phyloP scores from a whole-genome alignment of 1,140 invertebrate genomes.

The Venturia canescens region DNA sequence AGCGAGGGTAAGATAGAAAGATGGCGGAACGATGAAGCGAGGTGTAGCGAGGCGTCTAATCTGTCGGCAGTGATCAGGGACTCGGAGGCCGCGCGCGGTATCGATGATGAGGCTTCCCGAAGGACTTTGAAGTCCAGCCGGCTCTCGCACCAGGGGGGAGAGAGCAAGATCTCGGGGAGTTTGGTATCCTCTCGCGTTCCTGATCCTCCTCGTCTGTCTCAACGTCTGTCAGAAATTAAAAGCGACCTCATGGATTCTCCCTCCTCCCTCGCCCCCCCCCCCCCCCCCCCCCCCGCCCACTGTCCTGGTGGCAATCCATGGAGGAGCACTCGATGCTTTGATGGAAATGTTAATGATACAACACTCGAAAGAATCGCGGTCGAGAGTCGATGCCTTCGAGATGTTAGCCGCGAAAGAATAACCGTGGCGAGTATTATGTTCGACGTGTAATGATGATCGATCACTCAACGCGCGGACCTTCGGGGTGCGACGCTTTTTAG shows the following conservation, averaged over 20 bases:
- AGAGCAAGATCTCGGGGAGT: slow-evolving; percentile 30
- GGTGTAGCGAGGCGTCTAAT: slow-evolving; percentile 68
- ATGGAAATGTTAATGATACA: slow-evolving; percentile 48
- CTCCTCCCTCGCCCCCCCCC: neutral
- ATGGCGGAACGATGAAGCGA: slow-evolving; percentile 34
- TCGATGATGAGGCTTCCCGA: slow-evolving; percentile 75
- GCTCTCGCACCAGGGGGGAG: slow-evolving; percentile 66
- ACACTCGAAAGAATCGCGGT: neutral
- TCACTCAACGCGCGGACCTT: neutral
- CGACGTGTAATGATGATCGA: neutral
- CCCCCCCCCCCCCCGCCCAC: too few species aligned
- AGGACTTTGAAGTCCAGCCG: slow-evolving; percentile 74
- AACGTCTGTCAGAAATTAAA: slow-evolving; percentile 68
- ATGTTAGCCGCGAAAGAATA: neutral
- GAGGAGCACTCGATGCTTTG: neutral
- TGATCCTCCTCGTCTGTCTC: slow-evolving; percentile 62
- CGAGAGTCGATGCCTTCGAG: neutral
- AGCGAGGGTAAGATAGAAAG: slow-evolving; percentile 54
- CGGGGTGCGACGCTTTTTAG: too few species aligned
- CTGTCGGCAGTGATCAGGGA: slow-evolving; percentile 75
- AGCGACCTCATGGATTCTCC: slow-evolving; percentile 46
- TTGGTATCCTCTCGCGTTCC: slow-evolving; percentile 41
- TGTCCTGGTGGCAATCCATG: neutral
- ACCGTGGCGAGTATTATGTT: neutral
- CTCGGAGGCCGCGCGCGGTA: slow-evolving; percentile 61